Percentiles rank a stretch among this genome's conserved stretches.
Evolutionary conservation across 2,888 invertebrate species (phyloP).

Genomic region (Ophion slaviceki): DNA sequence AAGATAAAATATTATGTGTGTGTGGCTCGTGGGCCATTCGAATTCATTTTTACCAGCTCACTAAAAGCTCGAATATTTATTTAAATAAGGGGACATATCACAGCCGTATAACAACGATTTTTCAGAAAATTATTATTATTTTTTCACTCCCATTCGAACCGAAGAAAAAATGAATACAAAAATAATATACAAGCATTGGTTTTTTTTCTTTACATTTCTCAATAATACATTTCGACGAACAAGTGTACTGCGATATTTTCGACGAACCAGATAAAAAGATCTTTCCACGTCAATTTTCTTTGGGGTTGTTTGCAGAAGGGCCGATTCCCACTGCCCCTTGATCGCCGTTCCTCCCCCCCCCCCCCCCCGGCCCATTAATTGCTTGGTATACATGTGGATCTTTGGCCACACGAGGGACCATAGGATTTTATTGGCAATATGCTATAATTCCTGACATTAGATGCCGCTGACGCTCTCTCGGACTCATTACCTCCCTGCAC

Average conservation of each 20-base stretch:
- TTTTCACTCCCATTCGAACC: no score
- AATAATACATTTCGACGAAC: background rate
- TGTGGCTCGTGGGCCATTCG: no score
- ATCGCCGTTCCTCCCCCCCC: slow-evolving; percentile 3
- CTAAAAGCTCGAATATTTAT: no score
- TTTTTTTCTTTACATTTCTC: background rate
- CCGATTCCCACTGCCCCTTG: slow-evolving; percentile 11
- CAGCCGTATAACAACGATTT: no score
- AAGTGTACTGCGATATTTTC: background rate
- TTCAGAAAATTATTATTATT: no score
- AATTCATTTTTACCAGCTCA: no score
- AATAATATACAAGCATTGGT: background rate
- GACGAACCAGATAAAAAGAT: background rate
- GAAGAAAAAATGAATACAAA: background rate
- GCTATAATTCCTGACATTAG: slow-evolving; percentile 84
- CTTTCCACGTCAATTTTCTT: background rate
- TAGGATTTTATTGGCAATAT: slow-evolving; percentile 83
- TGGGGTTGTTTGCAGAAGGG: background rate
- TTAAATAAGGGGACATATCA: no score
- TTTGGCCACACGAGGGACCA: slow-evolving; percentile 71
- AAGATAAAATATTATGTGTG: no score
- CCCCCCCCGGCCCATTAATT: background rate
- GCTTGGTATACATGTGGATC: slow-evolving; percentile 25
- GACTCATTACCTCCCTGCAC: slow-evolving; percentile 80
- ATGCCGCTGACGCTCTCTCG: slow-evolving; percentile 82